Evolutionary conservation across 2,113 vertebrate genomes (phyloP), one percentile per base, ranked within the genome.

Genomic region (Mungos mungo): DNA sequence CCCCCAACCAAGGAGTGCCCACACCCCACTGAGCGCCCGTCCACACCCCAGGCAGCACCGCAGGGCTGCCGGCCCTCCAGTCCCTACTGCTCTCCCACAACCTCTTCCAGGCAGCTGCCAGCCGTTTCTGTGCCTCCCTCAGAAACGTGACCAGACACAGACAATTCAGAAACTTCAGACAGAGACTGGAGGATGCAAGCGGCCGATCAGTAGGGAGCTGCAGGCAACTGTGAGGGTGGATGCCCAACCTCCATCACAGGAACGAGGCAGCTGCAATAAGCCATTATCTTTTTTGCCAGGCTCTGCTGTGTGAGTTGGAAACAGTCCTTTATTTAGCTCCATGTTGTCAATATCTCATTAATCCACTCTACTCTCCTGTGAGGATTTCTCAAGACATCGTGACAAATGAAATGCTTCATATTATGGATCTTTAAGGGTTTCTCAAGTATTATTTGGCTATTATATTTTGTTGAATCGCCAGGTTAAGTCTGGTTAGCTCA

Each of bases 351-450:
- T 41, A 83, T 50, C 76, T 88, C 27, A 47, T 86, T 63, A 91
- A 77, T 13, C 47, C n/a, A 45, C 91, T 79, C 25, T 45, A 77
- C 60, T 91, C 33, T 71, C 88, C 60, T 79, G 25, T 65, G 35
- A 69, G 52, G 87, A 88, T 35, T 82, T 86, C 88, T 94, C 29
- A 71, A 94, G 81, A 68, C 16, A 86, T 13, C 81, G 50, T 66
- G 86, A 83, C n/a, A 88, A 90, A 83, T 33, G 29, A 96, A 90
- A 93, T 50, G n/a, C 41, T 54, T 79, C 45, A 5, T 79, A 60
- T 54, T 23, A 60, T 2, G 82, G 81, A 74, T 77, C 50, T 52
- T 69, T 31, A 83, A 57, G 76, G 16, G 50, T 74, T 87, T 93
- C 82, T 68, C 5, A 13, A 76, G 35, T 69, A 82, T 60, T 82